Evolutionary conservation across 2,888 invertebrate species (phyloP).

Genomic region (Ennomos quercinarius): DNA sequence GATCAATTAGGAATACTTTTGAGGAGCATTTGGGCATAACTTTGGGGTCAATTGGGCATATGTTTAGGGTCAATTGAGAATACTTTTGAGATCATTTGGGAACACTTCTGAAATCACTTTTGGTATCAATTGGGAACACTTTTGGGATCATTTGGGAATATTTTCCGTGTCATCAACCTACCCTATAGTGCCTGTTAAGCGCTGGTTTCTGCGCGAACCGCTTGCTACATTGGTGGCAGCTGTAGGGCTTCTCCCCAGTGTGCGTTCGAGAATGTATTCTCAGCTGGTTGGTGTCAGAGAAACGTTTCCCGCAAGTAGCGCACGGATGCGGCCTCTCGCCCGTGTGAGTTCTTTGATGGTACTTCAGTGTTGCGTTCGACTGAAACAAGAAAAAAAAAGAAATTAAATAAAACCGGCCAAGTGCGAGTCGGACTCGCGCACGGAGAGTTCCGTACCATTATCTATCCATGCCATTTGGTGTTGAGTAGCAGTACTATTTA

Average conservation of each 20-base stretch:
- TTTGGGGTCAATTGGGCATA: too few species aligned
- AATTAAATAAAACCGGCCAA: too few species aligned
- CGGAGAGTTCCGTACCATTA: too few species aligned
- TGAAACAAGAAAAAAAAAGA: conserved; percentile 35
- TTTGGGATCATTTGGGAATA: neutral
- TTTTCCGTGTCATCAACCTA: conserved; percentile 40
- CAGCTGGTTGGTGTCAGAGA: conserved; percentile 61
- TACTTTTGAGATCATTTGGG: too few species aligned
- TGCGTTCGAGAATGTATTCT: conserved; percentile 60
- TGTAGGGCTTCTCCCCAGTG: conserved; percentile 71
- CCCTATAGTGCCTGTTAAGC: conserved; percentile 80
- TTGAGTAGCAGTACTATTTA: too few species aligned
- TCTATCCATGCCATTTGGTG: too few species aligned
- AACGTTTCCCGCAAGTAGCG: conserved; percentile 53
- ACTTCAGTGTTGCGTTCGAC: conserved; percentile 63
- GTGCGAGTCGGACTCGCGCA: too few species aligned
- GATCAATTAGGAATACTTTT: too few species aligned
- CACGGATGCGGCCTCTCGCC: conserved; percentile 69
- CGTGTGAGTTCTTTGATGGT: conserved; percentile 72
- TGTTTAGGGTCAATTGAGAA: too few species aligned
- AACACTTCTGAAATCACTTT: too few species aligned
- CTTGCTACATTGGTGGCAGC: conserved; percentile 64
- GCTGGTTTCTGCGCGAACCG: conserved; percentile 76
- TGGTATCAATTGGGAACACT: neutral
- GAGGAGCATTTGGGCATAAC: too few species aligned